These are phyloP conservation scores for Xenopus petersii DNA, from an alignment of 2,797 vertebrate genomes.

Conservation along the genomic window DNA sequence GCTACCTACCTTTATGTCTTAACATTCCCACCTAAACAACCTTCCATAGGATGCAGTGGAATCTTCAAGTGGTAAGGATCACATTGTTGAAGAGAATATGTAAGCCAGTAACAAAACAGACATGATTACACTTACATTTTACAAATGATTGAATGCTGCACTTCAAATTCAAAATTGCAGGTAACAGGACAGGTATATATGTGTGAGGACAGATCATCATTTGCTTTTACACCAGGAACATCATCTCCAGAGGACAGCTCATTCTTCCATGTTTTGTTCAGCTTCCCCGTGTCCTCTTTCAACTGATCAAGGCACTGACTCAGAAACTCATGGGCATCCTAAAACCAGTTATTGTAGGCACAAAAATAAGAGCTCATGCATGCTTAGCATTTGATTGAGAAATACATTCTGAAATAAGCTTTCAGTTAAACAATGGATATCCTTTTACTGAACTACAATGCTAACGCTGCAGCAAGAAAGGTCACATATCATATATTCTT, in stretches of 20 bases:
- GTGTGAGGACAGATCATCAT: slow-evolving; percentile 78
- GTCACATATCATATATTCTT: too few relatives aligned
- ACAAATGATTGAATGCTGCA: slow-evolving; percentile 95
- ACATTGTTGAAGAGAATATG: too few relatives aligned
- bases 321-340: slow-evolving; percentile 98
- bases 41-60: too few relatives aligned
- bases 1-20: too few relatives aligned
- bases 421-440: too few relatives aligned
- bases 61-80: too few relatives aligned
- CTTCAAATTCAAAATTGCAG: slow-evolving; percentile 95
- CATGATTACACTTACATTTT: slow-evolving; percentile 77
- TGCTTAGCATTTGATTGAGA: not conserved
- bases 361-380: not conserved
- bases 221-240: slow-evolving; percentile 63
- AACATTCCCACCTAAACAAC: too few relatives aligned
- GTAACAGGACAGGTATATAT: slow-evolving; percentile 92
- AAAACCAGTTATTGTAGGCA: slow-evolving; percentile 18
- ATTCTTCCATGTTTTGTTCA: slow-evolving; percentile 89
- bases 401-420: not conserved
- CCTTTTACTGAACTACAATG: too few relatives aligned
- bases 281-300: slow-evolving; percentile 96
- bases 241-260: slow-evolving; percentile 77
- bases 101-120: not conserved
- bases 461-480: too few relatives aligned
- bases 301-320: slow-evolving; percentile 97